Evolutionary conservation across 2,797 vertebrate species (phyloP).

Genomic region (Lophotriccus pileatus): DNA sequence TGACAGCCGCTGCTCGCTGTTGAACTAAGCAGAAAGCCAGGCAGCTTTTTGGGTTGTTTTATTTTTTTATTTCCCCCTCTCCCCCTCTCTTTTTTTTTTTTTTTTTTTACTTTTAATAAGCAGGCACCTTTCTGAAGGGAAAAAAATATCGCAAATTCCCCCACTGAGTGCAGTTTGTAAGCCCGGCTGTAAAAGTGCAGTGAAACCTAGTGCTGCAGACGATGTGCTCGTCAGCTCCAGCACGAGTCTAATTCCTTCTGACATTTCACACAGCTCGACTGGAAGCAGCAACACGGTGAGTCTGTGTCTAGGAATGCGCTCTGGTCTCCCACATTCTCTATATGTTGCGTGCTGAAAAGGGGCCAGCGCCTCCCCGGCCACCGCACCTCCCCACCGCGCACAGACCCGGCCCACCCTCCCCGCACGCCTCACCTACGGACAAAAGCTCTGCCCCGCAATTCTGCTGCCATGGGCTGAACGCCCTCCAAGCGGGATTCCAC

Average conservation of each 20-base stretch:
- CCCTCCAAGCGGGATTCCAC: conserved; percentile 31
- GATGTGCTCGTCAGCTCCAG: conserved; percentile 7
- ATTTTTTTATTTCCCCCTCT: too few relatives aligned
- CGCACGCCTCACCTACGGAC: not conserved
- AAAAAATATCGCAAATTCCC: not conserved
- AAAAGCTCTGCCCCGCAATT: not conserved
- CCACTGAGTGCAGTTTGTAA: not conserved
- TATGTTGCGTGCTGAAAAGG: not conserved
- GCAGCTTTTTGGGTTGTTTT: not conserved
- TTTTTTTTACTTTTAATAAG: not conserved
- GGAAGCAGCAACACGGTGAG: conserved; percentile 69
- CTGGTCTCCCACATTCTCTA: conserved; percentile 39
- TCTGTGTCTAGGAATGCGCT: conserved; percentile 77
- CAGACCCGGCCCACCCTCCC: not conserved
- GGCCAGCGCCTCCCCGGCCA: not conserved
- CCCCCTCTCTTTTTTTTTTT: accelerated
- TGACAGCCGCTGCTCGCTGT: not conserved
- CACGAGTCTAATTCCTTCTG: conserved; percentile 70
- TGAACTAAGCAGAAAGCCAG: not conserved
- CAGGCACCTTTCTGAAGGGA: not conserved
- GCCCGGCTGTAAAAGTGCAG: not conserved
- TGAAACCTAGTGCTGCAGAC: conserved; percentile 20
- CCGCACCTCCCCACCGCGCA: not conserved
- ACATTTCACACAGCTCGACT: conserved; percentile 72
- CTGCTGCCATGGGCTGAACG: not conserved